These are phyloP conservation scores for Tichodroma muraria DNA, from an alignment of 2,113 vertebrate species.

Conservation along the genomic window DNA sequence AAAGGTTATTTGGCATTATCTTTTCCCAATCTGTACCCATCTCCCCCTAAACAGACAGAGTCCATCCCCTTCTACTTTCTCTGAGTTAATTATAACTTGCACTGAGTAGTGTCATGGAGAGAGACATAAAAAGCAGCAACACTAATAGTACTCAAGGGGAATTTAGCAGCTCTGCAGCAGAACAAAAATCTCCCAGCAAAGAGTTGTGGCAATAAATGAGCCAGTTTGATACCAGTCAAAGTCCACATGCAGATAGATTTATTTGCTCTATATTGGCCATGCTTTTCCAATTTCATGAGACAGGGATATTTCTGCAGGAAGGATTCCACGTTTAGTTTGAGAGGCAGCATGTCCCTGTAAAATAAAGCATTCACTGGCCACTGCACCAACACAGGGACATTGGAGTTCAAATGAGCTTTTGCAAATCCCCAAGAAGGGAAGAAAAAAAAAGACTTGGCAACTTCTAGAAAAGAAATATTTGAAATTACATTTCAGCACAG, in stretches of 20 bases:
- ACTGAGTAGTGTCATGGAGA: constrained; percentile 64
- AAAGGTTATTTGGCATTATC: background rate
- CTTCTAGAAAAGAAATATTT: background rate
- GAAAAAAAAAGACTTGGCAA: background rate
- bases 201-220: constrained; percentile 63
- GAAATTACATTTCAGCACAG: background rate
- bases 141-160: constrained; percentile 63
- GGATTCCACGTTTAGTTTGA: background rate
- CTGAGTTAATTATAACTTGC: constrained; percentile 68
- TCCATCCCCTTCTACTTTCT: constrained; percentile 48
- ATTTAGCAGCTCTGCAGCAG: constrained; percentile 64
- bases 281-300: constrained; percentile 23
- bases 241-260: constrained; percentile 57
- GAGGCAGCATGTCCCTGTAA: background rate
- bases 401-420: background rate
- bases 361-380: background rate
- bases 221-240: constrained; percentile 63
- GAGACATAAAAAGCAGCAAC: constrained; percentile 67
- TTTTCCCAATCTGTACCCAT: background rate
- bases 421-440: background rate
- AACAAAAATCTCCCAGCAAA: constrained; percentile 64
- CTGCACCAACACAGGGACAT: background rate
- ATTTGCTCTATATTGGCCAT: constrained; percentile 32
- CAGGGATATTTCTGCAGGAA: background rate
- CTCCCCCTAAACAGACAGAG: constrained; percentile 10